Evolutionary conservation across 2,888 invertebrate species (phyloP), one percentile per base, ranked within the genome.

Genomic region (Eupithecia subumbrata): DNA sequence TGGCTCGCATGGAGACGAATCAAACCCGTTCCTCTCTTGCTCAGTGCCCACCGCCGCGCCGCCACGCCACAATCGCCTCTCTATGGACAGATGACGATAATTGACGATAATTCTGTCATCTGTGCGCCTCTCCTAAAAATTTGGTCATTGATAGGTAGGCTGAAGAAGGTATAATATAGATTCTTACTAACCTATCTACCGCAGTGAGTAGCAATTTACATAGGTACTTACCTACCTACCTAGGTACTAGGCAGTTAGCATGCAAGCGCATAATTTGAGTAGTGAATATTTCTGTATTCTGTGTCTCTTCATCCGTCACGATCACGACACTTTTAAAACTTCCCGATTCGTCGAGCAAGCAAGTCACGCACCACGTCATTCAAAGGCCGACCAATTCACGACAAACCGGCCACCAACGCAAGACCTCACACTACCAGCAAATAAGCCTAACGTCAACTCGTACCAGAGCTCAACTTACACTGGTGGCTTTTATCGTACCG

Each of bases 381-480:
- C 37, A 52, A 30, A 37, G 48, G 37, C 52, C 34, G 60, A 64
- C n/a, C 34, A 18, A n/a, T 48, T 3, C 60, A 56, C 18, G n/a
- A 12, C 56, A 68, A 37, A 25, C 16, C 37, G 22, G 64, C 25
- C 64, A 18, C 37, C 25, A 60, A 52, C 7, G 14, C 68, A 22
- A 68, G 68, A 43, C 43, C 68, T 40, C 18, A 45, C 40, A 7
- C 22, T 43, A 43, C 68, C 25, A 8, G 14, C 22, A 45, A 68
- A 16, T 12, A 45, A 14, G 18, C 43, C 18, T 11, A 67, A 7
- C 64, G 9, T 22, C 34, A 22, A 30, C n/a, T 37, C 60, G 40
- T 40, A 25, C 18, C 34, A 74, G 72, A 83, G 87, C 69, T 86
- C 87, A 79, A 82, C 60, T 71, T 84, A 83, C 52, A 75, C 64